These are phyloP conservation scores for Dicaeum eximium DNA, from an alignment of 2,113 vertebrate species.

Conservation along the genomic window DNA sequence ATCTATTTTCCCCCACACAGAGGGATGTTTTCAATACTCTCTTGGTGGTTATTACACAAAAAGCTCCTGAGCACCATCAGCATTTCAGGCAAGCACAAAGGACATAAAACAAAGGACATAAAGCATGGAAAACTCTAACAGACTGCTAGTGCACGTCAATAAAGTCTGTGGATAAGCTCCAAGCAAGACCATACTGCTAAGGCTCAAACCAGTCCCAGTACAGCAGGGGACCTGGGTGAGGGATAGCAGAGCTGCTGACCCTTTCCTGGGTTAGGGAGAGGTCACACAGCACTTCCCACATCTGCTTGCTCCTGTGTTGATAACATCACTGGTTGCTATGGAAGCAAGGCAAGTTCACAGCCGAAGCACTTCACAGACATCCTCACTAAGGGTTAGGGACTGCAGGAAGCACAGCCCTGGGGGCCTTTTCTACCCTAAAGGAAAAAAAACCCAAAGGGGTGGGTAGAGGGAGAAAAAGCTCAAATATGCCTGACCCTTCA, in stretches of 20 bases:
- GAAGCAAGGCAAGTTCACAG: background rate
- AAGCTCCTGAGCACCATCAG: background rate
- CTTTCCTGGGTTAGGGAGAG: background rate
- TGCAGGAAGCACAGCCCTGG: background rate
- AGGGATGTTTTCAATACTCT: background rate
- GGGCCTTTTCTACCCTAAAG: background rate
- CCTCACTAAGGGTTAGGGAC: background rate
- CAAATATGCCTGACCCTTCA: background rate
- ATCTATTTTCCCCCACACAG: background rate
- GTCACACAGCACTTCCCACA: background rate
- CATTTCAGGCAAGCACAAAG: background rate
- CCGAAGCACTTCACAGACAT: background rate
- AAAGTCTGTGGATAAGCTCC: background rate
- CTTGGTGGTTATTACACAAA: background rate
- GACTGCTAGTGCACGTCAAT: background rate
- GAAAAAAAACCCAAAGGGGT: fast-evolving
- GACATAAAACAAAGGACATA: background rate
- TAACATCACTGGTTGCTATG: background rate
- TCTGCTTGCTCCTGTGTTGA: background rate
- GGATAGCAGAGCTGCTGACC: background rate
- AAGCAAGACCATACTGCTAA: background rate
- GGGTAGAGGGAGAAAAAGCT: background rate
- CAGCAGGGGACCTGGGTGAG: background rate
- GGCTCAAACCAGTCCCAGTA: background rate
- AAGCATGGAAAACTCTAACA: background rate